Evolutionary conservation across 1,140 invertebrate genomes (phyloP), one percentile per base, ranked within the genome.

Genomic region (Ceratitis capitata): DNA sequence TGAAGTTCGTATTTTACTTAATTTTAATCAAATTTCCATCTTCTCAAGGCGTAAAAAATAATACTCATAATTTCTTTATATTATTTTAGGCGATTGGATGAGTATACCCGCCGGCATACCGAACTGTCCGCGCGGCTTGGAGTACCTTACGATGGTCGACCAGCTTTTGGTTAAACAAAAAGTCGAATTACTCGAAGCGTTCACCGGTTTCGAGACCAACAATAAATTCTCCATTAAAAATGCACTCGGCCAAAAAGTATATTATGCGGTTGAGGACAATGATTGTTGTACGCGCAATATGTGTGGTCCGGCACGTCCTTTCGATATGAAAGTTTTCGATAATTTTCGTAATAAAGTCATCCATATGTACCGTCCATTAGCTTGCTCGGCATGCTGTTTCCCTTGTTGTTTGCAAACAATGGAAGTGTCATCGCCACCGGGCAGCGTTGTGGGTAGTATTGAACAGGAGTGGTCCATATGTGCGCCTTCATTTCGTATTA

Each of bases 141-240:
- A 98, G 94, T 98, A 97, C 94, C 95, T 98, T 93, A 96, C 96
- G 91, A 94, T 94, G 94, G 95, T 98, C 94, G 97, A 98, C 92
- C 95, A 97, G 88, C 93, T 98, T 61, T 93, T 98, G 84, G 94
- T 99, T 64, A 95, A 98, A 89, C 97, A 98, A 92, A 97, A 98
- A 93, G 94, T 97, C 12, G 97, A 98, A 91, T 87, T 97, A 9
- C 88, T 98, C 29, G 97, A 98, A 94, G 96, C 95, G 23, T 94
- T 97, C 87, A 95, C 95, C 85, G 96, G 96, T n/a, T 98, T 96
- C 92, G 97, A 98, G 92, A 97, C 96, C n/a, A 95, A 96, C 88
- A 98, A 98, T 90, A 98, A 97, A 92, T 98, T 96, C 92, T 95
- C 94, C 7, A 93, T 98, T 26, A 96, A 96, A 92, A 97, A 95